These are phyloP conservation scores for Cantharis lateralis DNA, from an alignment of 2,888 invertebrate genomes.

Conservation along the genomic window DNA sequence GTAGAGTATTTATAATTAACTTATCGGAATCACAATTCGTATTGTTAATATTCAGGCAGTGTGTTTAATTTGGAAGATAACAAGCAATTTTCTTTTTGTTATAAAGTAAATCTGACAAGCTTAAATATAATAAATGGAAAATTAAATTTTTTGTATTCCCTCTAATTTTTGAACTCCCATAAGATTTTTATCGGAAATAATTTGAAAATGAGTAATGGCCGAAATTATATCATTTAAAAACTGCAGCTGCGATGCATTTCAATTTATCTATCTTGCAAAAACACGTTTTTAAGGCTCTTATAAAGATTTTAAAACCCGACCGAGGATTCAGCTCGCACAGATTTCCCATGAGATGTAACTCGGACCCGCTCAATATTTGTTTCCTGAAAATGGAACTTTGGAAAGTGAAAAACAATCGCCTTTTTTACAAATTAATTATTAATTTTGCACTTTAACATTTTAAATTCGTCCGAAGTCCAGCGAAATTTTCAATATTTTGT, in stretches of 20 bases:
- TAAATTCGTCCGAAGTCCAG: neutral
- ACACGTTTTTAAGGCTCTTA: slow-evolving; percentile 30
- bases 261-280: slow-evolving; percentile 20
- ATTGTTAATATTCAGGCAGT: neutral
- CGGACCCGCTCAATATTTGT: slow-evolving; percentile 26
- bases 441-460: neutral
- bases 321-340: slow-evolving; percentile 29
- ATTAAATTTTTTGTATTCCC: neutral
- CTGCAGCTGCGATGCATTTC: slow-evolving; percentile 1
- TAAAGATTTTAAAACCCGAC: slow-evolving; percentile 33
- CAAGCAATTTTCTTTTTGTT: neutral
- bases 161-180: neutral
- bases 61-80: neutral
- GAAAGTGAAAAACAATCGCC: slow-evolving; percentile 27
- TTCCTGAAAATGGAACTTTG: slow-evolving; percentile 23
- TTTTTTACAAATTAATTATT: slow-evolving; percentile 21
- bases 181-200: neutral
- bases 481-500: neutral
- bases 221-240: neutral
- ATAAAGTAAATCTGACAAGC: neutral
- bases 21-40: neutral
- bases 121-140: neutral
- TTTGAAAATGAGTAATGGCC: neutral
- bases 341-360: slow-evolving; percentile 27
- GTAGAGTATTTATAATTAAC: neutral